Percentiles rank a stretch among this genome's conserved stretches.
Conservation (phyloP, 1,140 invertebrate genomes). For the Ceratoteleas bidentatus region DNA sequence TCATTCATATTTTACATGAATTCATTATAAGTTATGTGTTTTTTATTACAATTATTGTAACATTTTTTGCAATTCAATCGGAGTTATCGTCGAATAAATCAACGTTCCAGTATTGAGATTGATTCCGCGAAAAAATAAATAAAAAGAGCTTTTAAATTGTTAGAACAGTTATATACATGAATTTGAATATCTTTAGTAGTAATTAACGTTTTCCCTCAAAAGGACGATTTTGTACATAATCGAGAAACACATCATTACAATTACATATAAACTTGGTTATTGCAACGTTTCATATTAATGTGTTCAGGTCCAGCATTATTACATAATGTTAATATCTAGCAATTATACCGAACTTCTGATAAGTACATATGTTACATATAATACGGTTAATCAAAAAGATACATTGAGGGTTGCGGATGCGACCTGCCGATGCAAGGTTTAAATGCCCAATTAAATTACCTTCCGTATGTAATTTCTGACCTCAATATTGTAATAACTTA, state of each 20-base stretch:
- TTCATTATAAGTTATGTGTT: background rate
- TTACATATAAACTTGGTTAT: background rate
- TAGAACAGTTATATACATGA: background rate
- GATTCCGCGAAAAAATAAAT: background rate
- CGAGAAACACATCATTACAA: background rate
- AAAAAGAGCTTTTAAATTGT: background rate
- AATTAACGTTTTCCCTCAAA: too few species aligned
- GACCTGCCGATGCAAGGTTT: too few species aligned
- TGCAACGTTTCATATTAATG: background rate
- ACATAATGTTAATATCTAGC: constrained; percentile 1
- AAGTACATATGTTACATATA: constrained; percentile 7
- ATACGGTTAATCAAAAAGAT: background rate
- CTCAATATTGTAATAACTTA: too few species aligned
- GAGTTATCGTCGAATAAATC: too few species aligned
- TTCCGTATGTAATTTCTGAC: too few species aligned
- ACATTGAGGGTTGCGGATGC: too few species aligned
- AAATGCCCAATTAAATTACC: too few species aligned
- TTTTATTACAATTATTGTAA: background rate
- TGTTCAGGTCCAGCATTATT: constrained; percentile 4
- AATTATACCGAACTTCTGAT: constrained; percentile 4
- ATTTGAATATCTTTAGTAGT: too few species aligned
- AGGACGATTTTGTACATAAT: background rate
- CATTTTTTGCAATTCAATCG: background rate
- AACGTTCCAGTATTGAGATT: background rate
- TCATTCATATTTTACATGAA: background rate